Conservation (phyloP, 2,888 invertebrate genomes). For the Ochropleura plecta region DNA sequence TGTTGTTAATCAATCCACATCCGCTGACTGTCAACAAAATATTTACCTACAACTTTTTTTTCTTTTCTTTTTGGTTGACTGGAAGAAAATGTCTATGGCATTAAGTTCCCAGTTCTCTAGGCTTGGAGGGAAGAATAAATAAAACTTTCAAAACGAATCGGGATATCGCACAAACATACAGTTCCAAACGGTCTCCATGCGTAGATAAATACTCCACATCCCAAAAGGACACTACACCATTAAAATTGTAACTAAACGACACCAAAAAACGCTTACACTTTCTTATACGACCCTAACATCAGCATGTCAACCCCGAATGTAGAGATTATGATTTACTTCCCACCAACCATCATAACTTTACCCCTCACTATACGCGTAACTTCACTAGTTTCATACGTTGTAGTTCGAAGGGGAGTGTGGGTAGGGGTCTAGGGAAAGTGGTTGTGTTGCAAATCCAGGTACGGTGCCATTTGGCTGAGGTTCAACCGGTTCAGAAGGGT, state of each 20-base stretch:
- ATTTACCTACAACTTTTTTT: too few species aligned
- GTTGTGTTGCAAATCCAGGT: constrained; percentile 74
- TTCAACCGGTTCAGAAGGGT: constrained; percentile 72
- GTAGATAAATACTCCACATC: constrained; percentile 19
- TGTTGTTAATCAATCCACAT: neutral
- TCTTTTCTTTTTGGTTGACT: too few species aligned
- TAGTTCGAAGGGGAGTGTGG: constrained; percentile 21
- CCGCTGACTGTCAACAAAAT: neutral
- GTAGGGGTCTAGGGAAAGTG: constrained; percentile 66
- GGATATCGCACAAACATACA: neutral
- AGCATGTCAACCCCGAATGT: constrained; percentile 68
- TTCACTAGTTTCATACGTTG: constrained; percentile 19
- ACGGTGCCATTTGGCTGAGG: constrained; percentile 80
- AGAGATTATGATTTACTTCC: constrained; percentile 74
- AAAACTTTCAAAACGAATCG: neutral
- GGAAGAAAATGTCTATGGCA: too few species aligned
- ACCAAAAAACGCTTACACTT: constrained; percentile 75
- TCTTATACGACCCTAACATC: constrained; percentile 68
- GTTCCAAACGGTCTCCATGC: neutral
- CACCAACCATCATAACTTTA: constrained; percentile 58
- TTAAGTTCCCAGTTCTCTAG: too few species aligned
- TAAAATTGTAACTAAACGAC: constrained; percentile 67
- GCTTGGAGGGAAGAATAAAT: too few species aligned
- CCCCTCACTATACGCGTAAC: constrained; percentile 15
- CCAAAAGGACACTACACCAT: constrained; percentile 46